phyloP scores from a whole-genome alignment of 2,888 invertebrate genomes.

The Junonia oenone region DNA sequence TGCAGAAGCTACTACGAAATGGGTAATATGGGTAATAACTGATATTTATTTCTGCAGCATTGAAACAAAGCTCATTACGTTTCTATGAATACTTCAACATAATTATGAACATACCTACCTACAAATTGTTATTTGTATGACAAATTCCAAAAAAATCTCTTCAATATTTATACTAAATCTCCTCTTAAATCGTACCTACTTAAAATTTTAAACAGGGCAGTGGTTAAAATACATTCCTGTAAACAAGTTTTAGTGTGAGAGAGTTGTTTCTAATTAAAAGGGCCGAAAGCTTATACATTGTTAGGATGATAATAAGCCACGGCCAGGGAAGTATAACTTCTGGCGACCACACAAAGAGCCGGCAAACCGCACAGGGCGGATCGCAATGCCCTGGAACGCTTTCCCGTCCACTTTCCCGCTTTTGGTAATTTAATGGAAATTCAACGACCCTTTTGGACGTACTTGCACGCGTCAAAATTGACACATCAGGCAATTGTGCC shows the following conservation, averaged over 20 bases:
- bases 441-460: slow-evolving; percentile 34
- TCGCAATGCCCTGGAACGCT: slow-evolving; percentile 35
- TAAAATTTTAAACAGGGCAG: neutral
- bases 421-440: slow-evolving; percentile 47
- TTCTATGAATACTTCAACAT: neutral
- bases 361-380: slow-evolving; percentile 47
- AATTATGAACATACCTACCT: too few species aligned
- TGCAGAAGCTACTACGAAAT: neutral
- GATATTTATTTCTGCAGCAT: neutral
- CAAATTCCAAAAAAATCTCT: too few species aligned
- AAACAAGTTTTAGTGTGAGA: neutral
- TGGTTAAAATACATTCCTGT: neutral
- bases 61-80: neutral
- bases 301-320: slow-evolving; percentile 44
- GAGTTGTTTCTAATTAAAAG: slow-evolving; percentile 33
- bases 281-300: slow-evolving; percentile 47
- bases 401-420: slow-evolving; percentile 26
- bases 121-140: too few species aligned
- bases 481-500: slow-evolving; percentile 14
- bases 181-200: too few species aligned
- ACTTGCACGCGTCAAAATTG: slow-evolving; percentile 19
- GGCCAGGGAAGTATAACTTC: slow-evolving; percentile 37
- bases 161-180: too few species aligned
- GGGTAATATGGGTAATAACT: neutral
- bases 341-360: slow-evolving; percentile 41